phyloP scores from a whole-genome alignment of 2,888 invertebrate genomes.

The Catocala fraxini region DNA sequence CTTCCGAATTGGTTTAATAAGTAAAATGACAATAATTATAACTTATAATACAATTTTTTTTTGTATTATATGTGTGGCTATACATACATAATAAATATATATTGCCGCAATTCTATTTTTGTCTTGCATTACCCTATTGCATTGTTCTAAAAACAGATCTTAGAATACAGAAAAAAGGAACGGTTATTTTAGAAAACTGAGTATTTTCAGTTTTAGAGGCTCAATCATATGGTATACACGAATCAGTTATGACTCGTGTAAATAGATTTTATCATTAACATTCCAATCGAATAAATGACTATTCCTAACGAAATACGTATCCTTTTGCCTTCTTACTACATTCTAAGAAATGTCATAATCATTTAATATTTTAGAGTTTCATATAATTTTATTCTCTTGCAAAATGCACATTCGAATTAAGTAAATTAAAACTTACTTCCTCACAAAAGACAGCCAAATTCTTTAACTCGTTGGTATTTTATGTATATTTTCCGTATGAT shows the following conservation, averaged over 20 bases:
- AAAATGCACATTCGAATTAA: no score
- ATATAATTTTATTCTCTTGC: no score
- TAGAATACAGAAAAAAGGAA: slow-evolving; percentile 18
- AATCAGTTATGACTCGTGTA: slow-evolving; percentile 16
- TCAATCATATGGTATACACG: slow-evolving; percentile 13
- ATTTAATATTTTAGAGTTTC: background rate
- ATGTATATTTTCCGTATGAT: no score
- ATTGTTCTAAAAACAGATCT: slow-evolving; percentile 28
- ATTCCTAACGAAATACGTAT: background rate
- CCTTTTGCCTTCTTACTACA: background rate
- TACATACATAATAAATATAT: slow-evolving; percentile 27
- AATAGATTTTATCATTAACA: slow-evolving; percentile 9
- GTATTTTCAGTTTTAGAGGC: background rate
- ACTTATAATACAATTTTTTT: slow-evolving; percentile 2
- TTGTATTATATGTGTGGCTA: slow-evolving; percentile 18
- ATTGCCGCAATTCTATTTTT: slow-evolving; percentile 28
- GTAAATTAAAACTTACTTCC: no score
- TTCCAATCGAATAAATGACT: background rate
- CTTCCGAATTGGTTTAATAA: slow-evolving; percentile 35
- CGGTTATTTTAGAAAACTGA: background rate
- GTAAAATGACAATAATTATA: slow-evolving; percentile 12
- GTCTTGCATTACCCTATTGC: slow-evolving; percentile 40
- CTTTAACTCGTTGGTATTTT: no score
- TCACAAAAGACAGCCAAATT: background rate
- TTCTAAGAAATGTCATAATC: slow-evolving; percentile 5